These are phyloP conservation scores for Aradophagus sp. DNA, from an alignment of 1,140 invertebrate species.

Conservation along the genomic window DNA sequence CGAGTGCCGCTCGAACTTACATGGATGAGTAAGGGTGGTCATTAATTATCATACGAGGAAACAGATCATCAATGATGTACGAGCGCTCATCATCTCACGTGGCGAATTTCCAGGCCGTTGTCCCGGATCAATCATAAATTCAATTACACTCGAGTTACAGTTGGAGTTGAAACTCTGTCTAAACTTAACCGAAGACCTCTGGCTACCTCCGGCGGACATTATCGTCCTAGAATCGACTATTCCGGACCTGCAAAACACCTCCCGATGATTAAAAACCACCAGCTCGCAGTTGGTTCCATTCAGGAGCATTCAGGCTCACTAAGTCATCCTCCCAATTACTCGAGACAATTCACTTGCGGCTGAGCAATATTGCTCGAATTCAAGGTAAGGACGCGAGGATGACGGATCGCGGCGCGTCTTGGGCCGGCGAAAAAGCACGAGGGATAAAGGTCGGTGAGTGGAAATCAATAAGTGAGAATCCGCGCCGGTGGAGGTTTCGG, in stretches of 20 bases:
- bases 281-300: too few relatives aligned
- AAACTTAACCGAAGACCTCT: too few relatives aligned
- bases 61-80: slow-evolving; percentile 38
- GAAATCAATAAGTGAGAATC: slow-evolving; percentile 1
- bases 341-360: too few relatives aligned
- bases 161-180: too few relatives aligned
- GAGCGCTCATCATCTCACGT: slow-evolving; percentile 36
- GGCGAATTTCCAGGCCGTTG: slow-evolving; percentile 26
- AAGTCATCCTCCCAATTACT: too few relatives aligned
- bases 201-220: too few relatives aligned
- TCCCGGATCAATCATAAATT: slow-evolving; percentile 17
- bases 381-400: too few relatives aligned
- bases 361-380: too few relatives aligned
- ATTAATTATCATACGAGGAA: slow-evolving; percentile 44
- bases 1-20: background rate
- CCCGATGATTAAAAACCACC: background rate
- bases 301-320: too few relatives aligned
- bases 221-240: too few relatives aligned
- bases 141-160: background rate
- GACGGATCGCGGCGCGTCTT: background rate
- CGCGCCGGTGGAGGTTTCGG: slow-evolving; percentile 11
- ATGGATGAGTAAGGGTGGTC: slow-evolving; percentile 19
- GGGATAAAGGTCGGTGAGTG: background rate
- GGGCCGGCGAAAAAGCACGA: background rate
- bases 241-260: background rate